These are phyloP conservation scores for Helogale parvula DNA, from an alignment of 2,113 vertebrate species.

Conservation along the genomic window DNA sequence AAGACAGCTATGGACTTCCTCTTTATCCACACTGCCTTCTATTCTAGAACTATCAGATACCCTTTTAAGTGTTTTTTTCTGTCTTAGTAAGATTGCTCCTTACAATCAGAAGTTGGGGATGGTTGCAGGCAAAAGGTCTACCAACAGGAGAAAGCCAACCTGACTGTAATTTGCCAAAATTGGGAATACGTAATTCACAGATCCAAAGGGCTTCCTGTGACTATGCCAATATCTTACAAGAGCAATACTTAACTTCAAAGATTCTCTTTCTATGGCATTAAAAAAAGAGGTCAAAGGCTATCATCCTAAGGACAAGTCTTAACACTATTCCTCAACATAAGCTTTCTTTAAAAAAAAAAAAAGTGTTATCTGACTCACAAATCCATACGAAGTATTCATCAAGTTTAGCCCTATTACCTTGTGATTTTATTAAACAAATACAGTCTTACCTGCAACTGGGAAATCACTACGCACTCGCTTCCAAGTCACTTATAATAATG, in stretches of 20 bases:
- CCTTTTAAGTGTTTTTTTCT: not conserved
- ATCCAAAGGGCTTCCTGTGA: not conserved
- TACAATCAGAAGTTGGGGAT: not conserved
- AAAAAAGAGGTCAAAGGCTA: not conserved
- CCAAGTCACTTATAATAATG: conserved; percentile 52
- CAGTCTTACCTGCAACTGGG: conserved; percentile 31
- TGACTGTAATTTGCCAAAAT: not conserved
- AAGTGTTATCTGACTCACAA: conserved; percentile 15
- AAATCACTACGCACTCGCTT: conserved; percentile 16
- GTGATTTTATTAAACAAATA: conserved; percentile 54
- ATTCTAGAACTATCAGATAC: not conserved
- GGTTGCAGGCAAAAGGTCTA: not conserved
- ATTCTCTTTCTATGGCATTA: not conserved
- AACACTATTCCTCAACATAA: conserved; percentile 16
- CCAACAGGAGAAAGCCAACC: not conserved
- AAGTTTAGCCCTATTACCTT: conserved; percentile 41
- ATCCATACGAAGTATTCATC: not conserved
- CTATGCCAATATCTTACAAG: not conserved
- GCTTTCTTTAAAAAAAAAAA: not conserved
- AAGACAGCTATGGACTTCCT: not conserved
- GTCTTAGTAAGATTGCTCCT: not conserved
- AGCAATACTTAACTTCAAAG: not conserved
- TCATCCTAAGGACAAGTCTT: not conserved
- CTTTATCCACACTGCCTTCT: not conserved
- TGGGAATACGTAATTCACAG: not conserved